These are phyloP conservation scores for Orbicella faveolata DNA, from an alignment of 64 coral and sea anemone species.

Conservation along the genomic window DNA sequence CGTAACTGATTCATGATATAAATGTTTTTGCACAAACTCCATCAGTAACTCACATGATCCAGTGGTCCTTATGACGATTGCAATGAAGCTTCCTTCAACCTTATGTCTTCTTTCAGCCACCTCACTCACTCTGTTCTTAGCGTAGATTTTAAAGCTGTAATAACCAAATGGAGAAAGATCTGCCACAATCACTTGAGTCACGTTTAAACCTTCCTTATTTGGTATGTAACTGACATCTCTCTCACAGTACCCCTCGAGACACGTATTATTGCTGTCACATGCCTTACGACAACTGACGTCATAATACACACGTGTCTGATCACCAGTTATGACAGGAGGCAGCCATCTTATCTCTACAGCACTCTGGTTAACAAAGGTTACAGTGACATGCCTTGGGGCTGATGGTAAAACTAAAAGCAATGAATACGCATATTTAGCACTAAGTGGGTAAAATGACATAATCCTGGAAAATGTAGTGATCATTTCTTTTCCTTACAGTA, in stretches of 20 bases:
- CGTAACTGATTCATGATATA: background rate
- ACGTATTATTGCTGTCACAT: background rate
- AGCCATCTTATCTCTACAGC: background rate
- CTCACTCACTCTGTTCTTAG: background rate
- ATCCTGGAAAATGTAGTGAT: no score
- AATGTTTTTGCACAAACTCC: background rate
- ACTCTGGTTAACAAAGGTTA: conserved; percentile 15
- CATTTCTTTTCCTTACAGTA: no score
- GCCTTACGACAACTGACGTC: background rate
- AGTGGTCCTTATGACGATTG: background rate
- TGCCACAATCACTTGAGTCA: background rate
- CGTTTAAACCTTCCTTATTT: background rate
- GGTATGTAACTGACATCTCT: background rate
- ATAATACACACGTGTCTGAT: background rate
- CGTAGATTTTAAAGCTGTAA: background rate
- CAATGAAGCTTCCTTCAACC: background rate
- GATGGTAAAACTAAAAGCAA: background rate
- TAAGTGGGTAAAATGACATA: no score
- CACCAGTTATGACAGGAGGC: background rate
- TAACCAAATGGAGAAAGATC: background rate
- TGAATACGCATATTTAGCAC: background rate
- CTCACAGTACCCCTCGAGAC: background rate
- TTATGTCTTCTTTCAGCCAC: background rate
- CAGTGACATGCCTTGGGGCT: background rate
- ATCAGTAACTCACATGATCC: background rate